Evolutionary conservation across 23 tunicate genomes (phyloP), one percentile per base, ranked within the genome.

Genomic region (Diplosoma virens): DNA sequence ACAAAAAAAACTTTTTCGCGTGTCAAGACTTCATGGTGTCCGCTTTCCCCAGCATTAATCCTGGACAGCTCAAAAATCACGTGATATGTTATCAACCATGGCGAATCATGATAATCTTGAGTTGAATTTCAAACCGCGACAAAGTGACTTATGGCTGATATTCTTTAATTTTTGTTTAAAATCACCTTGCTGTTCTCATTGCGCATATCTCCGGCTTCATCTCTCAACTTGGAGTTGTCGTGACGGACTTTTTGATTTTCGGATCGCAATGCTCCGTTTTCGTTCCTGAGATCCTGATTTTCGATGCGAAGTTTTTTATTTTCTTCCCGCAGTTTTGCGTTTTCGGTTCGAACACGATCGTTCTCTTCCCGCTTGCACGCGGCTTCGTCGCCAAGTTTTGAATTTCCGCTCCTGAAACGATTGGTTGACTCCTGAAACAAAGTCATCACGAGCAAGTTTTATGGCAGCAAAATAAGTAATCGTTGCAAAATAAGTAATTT

Each of bases 201-300:
- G 47, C 89, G 78, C 73, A 89, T 81, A 21, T 78, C 81, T 25
- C 82, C 89, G 25, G 80, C 82, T 61, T 89, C 96, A 41, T 83
- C 89, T 27, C 96, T 63, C 20, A 89, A 65, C 41, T 71, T 79
- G 30, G 30, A 47, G 76, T 89, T 89, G 33, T 88, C 95, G 2
- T 31, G 53, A 25, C 95, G 77, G 22, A 88, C 95, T 77, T 88
- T 88, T 46, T 88, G 95, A 66, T 88, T 88, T 81, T 89, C 96
- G 18, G 88, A 74, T 33, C 96, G 34, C 52, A 89, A 52, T 28
- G 88, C 86, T 32, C 89, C 96, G 60, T 89, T 89, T 61, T 89
- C 96, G 59, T 79, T 79, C 54, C 96, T 72, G 55, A 89, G 77
- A 53, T 83, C 89, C 53, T 83, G 89, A 52, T 89, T 89, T 46